Base-by-base conservation (phyloP, 1,140 invertebrate species). In the Drosophila nigrodunni region DNA sequence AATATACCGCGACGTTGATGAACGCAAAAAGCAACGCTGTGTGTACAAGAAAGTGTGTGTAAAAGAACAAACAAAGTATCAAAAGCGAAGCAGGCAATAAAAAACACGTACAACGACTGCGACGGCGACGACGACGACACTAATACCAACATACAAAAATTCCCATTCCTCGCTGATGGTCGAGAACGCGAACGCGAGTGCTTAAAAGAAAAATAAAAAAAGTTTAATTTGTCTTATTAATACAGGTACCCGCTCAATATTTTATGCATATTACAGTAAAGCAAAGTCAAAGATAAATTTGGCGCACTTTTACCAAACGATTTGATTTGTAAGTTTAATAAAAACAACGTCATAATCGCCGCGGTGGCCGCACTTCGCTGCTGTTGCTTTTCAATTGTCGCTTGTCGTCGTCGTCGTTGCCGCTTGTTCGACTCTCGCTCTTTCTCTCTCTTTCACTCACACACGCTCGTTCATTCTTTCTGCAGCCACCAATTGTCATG, bases 11-110 rank as follows among this genome's bases (percentile, higher is more conserved):
- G 50, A 50, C 65, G 47, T 41, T 78, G 73, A 78, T 86, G 73
- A 65, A 43, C 47, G 50, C 49, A 73, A 82, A 85, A 78, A 88
- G 77, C 83, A 82, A 87, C 83, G 54, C 83, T 87, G 83, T 66
- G 59, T 68, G 67, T 52, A 62, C 52, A 77, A 77, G 83, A 88
- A 88, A 78, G 70, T 79, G 83, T 80, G 85, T 88, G 83, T 78
- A 74, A 88, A 83, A 80, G 85, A 88, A 88, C 83, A 88, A 88
- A 88, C 83, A 88, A 88, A 89, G 80, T 80, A 61, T 80, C 61
- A 83, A 79, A 80, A 77, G 80, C 85, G 75, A 87, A 80, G 68
- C 64, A 49, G 64, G 71, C 78, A 81, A 78, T 78, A 80, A 80
- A 80, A 80, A 74, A 67, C 75, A 47, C 80, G 67, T 75, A 79